A percentile compares a stretch with the other conserved stretches of the same genome.
Conservation (phyloP, 2,113 vertebrate species). For the Corapipo altera region DNA sequence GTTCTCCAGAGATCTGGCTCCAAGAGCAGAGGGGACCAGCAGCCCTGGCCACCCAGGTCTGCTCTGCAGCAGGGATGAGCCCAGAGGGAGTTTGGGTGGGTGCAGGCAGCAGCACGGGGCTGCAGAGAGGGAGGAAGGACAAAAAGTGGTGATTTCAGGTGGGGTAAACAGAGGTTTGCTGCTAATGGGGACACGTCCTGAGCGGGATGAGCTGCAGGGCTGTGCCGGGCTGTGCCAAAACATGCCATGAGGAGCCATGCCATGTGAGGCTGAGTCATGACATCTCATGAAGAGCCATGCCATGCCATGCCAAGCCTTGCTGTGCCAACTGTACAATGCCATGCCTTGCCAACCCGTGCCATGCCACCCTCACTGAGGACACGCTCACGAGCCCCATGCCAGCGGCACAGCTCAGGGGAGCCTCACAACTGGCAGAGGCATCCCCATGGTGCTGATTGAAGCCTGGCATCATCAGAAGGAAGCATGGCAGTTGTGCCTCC, state of each 20-base stretch:
- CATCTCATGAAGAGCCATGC: background rate
- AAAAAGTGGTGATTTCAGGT: background rate
- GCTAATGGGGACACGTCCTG: accelerated
- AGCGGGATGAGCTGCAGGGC: background rate
- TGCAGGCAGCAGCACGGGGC: background rate
- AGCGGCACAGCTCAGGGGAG: accelerated
- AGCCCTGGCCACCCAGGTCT: background rate
- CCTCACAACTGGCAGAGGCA: background rate
- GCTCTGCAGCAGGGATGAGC: background rate
- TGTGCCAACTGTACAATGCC: background rate
- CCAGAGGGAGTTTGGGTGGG: background rate
- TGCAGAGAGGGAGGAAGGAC: background rate
- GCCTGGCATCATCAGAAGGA: background rate
- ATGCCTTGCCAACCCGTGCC: background rate
- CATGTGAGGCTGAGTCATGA: background rate
- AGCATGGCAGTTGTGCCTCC: accelerated
- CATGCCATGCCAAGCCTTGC: background rate
- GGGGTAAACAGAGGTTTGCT: background rate
- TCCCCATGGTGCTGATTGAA: accelerated
- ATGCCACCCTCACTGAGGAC: background rate
- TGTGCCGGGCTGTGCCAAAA: background rate
- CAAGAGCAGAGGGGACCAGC: accelerated
- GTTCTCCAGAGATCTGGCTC: accelerated
- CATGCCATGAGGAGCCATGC: too few species aligned
- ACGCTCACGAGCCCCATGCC: accelerated